phyloP scores from a whole-genome alignment of 2,888 invertebrate genomes.

The Troides aeacus region DNA sequence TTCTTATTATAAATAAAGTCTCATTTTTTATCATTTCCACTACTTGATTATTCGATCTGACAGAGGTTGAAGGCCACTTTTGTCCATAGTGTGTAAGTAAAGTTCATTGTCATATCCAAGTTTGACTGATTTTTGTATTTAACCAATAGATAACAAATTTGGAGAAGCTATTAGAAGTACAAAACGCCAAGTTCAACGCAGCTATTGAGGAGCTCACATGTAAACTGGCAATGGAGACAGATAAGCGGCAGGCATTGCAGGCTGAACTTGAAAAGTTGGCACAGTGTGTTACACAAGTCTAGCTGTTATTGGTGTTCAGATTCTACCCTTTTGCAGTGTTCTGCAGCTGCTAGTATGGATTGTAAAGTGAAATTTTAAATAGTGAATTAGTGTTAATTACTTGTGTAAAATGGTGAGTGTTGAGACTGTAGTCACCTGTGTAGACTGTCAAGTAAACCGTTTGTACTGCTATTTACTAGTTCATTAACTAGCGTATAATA shows the following conservation, averaged over 20 bases:
- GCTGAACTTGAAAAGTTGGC: slow-evolving; percentile 84
- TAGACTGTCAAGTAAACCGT: neutral
- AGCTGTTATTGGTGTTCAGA: slow-evolving; percentile 40
- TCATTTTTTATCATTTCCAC: too few species aligned
- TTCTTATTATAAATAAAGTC: too few species aligned
- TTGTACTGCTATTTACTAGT: slow-evolving; percentile 22
- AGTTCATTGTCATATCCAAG: neutral
- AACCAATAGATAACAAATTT: slow-evolving; percentile 74
- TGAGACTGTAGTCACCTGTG: neutral
- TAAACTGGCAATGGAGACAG: slow-evolving; percentile 82
- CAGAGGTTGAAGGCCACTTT: too few species aligned
- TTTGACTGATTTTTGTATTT: neutral
- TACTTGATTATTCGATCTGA: too few species aligned
- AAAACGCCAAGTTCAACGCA: slow-evolving; percentile 78
- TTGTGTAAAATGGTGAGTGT: neutral
- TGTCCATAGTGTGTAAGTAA: too few species aligned
- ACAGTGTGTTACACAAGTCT: slow-evolving; percentile 86
- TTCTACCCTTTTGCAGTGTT: slow-evolving; percentile 5
- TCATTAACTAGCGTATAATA: slow-evolving; percentile 1
- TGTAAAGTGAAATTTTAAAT: slow-evolving; percentile 12
- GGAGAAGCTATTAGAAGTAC: slow-evolving; percentile 80
- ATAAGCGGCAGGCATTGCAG: slow-evolving; percentile 82
- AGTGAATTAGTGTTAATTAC: slow-evolving; percentile 26
- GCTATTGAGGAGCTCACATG: slow-evolving; percentile 83
- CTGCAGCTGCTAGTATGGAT: slow-evolving; percentile 9